Conservation (phyloP, 2,113 vertebrate genomes). For the Oreotragus oreotragus region DNA sequence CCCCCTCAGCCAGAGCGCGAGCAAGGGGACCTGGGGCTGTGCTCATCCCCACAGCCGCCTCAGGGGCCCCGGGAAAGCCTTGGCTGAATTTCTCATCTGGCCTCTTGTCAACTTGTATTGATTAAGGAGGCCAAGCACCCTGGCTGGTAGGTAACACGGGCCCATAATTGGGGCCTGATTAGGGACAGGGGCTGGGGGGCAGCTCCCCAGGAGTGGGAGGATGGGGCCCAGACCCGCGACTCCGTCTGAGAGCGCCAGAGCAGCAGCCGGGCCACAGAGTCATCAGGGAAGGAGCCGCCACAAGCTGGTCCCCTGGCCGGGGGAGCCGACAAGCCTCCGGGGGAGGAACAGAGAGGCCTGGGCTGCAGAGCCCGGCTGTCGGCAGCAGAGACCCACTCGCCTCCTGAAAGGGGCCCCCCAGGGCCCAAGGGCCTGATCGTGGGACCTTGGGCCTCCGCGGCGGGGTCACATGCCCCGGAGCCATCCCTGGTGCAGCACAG, state of each 20-base stretch:
- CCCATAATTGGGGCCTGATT: background rate
- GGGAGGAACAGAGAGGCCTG: background rate
- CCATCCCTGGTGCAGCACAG: rapidly evolving
- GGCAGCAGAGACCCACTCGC: rapidly evolving
- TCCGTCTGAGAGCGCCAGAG: rapidly evolving
- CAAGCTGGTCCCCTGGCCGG: background rate
- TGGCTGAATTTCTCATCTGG: background rate
- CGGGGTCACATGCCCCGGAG: rapidly evolving
- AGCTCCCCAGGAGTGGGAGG: background rate
- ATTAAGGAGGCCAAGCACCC: background rate
- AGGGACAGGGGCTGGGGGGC: background rate
- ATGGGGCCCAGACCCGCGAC: rapidly evolving
- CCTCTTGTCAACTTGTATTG: background rate
- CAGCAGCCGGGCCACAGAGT: rapidly evolving
- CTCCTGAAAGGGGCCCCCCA: rapidly evolving
- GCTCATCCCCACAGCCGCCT: rapidly evolving
- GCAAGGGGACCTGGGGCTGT: background rate
- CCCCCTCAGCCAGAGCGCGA: no score
- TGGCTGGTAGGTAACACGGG: background rate
- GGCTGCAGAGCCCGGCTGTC: background rate
- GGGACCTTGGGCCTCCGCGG: background rate
- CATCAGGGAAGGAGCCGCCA: rapidly evolving
- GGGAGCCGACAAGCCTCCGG: rapidly evolving
- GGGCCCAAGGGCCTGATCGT: rapidly evolving
- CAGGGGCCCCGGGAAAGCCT: background rate